Evolutionary conservation across 2,797 vertebrate species (phyloP).

Genomic region (Dryobates pubescens): DNA sequence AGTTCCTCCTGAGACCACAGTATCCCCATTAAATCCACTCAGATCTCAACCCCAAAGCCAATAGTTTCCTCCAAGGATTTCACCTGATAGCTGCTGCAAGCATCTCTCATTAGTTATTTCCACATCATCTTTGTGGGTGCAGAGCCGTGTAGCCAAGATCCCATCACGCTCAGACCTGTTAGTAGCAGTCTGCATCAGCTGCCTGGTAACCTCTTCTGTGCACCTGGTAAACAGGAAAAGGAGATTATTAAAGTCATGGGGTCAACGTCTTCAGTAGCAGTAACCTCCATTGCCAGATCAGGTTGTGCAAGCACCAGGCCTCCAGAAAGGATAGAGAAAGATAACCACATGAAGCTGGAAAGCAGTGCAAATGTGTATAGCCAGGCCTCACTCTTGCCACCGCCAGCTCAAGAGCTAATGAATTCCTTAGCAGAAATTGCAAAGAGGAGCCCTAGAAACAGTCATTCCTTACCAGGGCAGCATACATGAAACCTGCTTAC

Average conservation of each 20-base stretch:
- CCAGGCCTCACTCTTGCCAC: neutral
- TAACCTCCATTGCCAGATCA: neutral
- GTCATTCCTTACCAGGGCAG: neutral
- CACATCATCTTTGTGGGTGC: slow-evolving; percentile 96
- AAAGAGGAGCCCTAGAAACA: neutral
- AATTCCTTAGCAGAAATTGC: neutral
- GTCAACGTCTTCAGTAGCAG: neutral
- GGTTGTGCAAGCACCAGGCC: neutral
- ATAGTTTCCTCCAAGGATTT: neutral
- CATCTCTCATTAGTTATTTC: slow-evolving; percentile 89
- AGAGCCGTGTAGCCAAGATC: slow-evolving; percentile 92
- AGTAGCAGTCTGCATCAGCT: slow-evolving; percentile 82
- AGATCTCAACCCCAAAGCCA: neutral
- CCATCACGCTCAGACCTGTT: slow-evolving; percentile 89
- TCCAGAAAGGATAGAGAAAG: neutral
- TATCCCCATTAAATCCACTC: accelerated
- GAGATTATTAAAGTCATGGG: neutral
- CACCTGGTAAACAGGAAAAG: slow-evolving; percentile 79
- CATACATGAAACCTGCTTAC: neutral
- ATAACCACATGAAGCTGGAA: neutral
- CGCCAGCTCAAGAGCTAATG: neutral
- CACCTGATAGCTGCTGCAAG: slow-evolving; percentile 90
- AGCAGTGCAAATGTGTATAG: neutral
- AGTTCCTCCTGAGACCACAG: neutral
- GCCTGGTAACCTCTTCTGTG: slow-evolving; percentile 87